Base-by-base conservation (phyloP, 2,797 vertebrate genomes). In the Lepilemur ruficaudatus region DNA sequence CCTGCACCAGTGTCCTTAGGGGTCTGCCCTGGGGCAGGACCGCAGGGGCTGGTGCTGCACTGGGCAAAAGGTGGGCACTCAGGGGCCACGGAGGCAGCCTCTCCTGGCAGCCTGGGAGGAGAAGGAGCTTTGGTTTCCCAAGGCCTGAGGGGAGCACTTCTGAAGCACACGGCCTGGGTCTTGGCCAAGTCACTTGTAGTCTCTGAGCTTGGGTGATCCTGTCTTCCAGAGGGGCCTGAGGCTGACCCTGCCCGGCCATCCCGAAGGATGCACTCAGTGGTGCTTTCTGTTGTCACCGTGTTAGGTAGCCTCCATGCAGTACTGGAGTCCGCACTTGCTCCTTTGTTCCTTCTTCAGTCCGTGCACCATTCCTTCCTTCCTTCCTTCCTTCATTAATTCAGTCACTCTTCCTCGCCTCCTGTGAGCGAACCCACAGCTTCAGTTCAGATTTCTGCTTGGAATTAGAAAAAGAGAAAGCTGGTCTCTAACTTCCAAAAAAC, bases 231-330 rank as follows among this genome's bases (percentile, higher is more conserved):
- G 0, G 32, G 11, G 9, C 52, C 32, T 20, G 23, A 43, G 52
- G 59, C 30, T 22, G 88, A 75, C 23, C 35, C 9, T 9, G 12
- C 9, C 86, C 15, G 14, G 8, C 18, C 1, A 2, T n/a, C 75
- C 59, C 0, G 14, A 8, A 9, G 50, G 43, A 4, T 0, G 1
- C 0, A 1, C 61, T 0, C 0, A 18, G 46, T 23, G 32, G 14
- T 15, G 4, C 57, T 69, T 20, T 0, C 0, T 7, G 55, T 18
- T 2, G 20, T 13, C 35, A 4, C 5, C 20, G 3, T 0, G 0
- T 11, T 0, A 67, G 46, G 28, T 0, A 0, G 2, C 79, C 83
- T 73, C 7, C n/a, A 7, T 2, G n/a, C 46, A 9, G 48, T 2
- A 22, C 0, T 22, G 38, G 72, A 9, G 20, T 25, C 65, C 61